Conservation (phyloP, 2,888 invertebrate genomes). For the Zeuzera pyrina region DNA sequence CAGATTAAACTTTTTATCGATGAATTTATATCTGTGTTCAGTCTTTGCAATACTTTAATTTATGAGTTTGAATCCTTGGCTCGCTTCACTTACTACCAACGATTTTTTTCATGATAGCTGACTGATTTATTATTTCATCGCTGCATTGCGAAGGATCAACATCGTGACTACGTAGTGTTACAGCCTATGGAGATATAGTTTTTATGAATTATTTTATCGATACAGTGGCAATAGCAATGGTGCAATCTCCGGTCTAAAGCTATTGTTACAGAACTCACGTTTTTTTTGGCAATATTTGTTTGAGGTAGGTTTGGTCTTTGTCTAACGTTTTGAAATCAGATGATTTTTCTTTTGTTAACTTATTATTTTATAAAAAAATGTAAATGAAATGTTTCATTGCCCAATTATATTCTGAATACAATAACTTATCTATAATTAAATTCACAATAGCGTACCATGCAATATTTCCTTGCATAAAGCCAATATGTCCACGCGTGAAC, state of each 20-base stretch:
- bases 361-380: no score
- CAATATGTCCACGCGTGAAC: no score
- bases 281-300: conserved; percentile 28
- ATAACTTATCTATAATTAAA: no score
- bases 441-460: no score
- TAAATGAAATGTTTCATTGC: no score
- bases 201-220: conserved; percentile 34
- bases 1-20: neutral
- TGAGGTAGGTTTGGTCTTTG: no score
- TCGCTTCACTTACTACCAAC: neutral
- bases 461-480: no score
- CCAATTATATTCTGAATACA: no score
- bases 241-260: conserved; percentile 31
- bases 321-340: no score
- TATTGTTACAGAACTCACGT: conserved; percentile 34
- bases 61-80: no score
- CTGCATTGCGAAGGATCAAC: conserved; percentile 27
- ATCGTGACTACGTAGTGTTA: conserved; percentile 37
- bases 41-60: no score
- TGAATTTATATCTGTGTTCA: neutral
- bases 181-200: conserved; percentile 25
- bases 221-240: conserved; percentile 31
- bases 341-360: no score
- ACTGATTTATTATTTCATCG: conserved; percentile 32
- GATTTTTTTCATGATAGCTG: conserved; percentile 1